Evolutionary conservation across 2,113 vertebrate species (phyloP).

Genomic region (Pampusana beccarii): DNA sequence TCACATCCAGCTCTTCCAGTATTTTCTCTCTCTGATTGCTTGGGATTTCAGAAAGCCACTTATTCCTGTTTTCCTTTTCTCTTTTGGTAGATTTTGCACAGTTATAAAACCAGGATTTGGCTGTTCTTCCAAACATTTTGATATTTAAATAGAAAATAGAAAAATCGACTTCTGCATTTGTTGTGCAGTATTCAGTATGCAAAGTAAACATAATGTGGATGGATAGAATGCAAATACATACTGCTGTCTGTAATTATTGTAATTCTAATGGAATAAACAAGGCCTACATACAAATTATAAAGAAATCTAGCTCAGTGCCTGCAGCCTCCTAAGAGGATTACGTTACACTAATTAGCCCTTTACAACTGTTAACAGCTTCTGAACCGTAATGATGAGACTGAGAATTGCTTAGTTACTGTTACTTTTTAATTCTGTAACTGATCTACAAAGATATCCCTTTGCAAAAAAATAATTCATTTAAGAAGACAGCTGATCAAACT

Average conservation of each 20-base stretch:
- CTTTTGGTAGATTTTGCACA: conserved; percentile 73
- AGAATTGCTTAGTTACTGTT: conserved; percentile 27
- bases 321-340: conserved; percentile 89
- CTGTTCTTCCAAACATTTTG: conserved; percentile 82
- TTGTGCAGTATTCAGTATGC: conserved; percentile 54
- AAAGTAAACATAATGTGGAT: conserved; percentile 72
- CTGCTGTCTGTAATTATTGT: conserved; percentile 70
- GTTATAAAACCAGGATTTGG: conserved; percentile 82
- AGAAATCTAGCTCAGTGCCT: conserved; percentile 78
- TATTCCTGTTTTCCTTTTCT: conserved; percentile 76
- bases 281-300: conserved; percentile 80
- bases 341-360: conserved; percentile 78
- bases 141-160: conserved; percentile 41
- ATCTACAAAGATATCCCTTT: conserved; percentile 1
- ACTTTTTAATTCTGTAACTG: conserved; percentile 44
- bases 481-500: conserved; percentile 8
- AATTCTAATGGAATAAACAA: conserved; percentile 77
- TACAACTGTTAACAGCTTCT: conserved; percentile 73
- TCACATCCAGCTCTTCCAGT: conserved; percentile 82
- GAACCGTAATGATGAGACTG: conserved; percentile 38
- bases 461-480: conserved; percentile 3
- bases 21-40: conserved; percentile 80
- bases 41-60: conserved; percentile 78
- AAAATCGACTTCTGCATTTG: conserved; percentile 52
- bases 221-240: conserved; percentile 49